These are phyloP conservation scores for Phanerotoma sp. DNA, from an alignment of 2,888 invertebrate genomes.

Conservation along the genomic window DNA sequence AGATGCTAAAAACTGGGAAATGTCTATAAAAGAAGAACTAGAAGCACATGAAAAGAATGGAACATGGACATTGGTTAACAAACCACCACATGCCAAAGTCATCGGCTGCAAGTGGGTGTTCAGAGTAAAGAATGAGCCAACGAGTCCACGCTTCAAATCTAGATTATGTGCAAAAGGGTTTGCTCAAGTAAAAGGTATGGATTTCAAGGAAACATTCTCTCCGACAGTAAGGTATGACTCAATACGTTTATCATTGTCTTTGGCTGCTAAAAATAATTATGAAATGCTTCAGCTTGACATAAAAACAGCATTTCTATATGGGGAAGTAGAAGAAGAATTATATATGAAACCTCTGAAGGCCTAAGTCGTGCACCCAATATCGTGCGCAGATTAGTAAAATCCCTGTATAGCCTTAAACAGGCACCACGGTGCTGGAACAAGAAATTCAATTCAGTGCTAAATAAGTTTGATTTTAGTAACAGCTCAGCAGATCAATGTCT, in stretches of 20 bases:
- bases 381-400: neutral
- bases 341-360: neutral
- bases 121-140: too few species aligned
- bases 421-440: neutral
- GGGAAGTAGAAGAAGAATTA: neutral
- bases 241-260: neutral
- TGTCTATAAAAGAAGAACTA: too few species aligned
- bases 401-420: neutral
- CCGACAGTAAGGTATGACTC: neutral
- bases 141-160: slow-evolving; percentile 30
- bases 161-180: slow-evolving; percentile 37
- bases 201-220: neutral
- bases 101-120: too few species aligned
- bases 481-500: neutral
- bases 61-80: too few species aligned
- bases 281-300: neutral
- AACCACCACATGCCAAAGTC: too few species aligned
- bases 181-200: slow-evolving; percentile 33
- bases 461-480: slow-evolving; percentile 15
- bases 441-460: neutral
- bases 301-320: neutral
- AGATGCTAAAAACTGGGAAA: too few species aligned
- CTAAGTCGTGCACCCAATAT: neutral
- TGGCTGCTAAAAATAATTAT: neutral
- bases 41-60: too few species aligned